Base-by-base conservation (phyloP, 2,113 vertebrate genomes). In the Chlamydotis undulata region DNA sequence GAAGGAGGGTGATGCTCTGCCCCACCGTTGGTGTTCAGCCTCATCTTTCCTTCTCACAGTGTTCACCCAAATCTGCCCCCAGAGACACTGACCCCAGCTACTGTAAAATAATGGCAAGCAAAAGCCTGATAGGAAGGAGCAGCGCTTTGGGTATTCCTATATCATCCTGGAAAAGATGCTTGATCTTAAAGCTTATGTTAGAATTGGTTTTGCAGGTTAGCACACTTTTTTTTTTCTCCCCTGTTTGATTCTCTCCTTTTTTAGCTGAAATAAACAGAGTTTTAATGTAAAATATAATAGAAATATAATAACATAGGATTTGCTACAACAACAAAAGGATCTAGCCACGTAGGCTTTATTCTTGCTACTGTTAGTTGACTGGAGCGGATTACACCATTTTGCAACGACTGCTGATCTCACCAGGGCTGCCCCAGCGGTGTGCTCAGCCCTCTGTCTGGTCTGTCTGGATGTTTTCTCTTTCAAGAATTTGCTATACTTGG, bases 401-500 rank as follows among this genome's bases (percentile, higher is more conserved):
- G 67, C 82, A 80, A 53, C 0, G 0, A 49, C 29, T 37, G 49
- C 57, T 69, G 78, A 47, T 80, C 81, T 69, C 67, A 50, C 10
- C n/a, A 59, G 63, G 22, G 50, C 43, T 52, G 84, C 45, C 84
- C 63, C 1, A 4, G 79, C 0, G 0, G 41, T 49, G 67, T 28
- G 70, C 81, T 85, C 10, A 5, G 28, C 15, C 31, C 45, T 53
- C 77, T 47, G 37, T 82, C 77, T 69, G 24, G 12, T 53, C 83
- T 81, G n/a, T 52, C 80, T 74, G 71, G n/a, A 83, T 60, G 75
- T 15, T 56, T 14, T 60, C 63, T 77, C 82, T 74, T 61, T 83
- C 67, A 86, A 60, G 37, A 90, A 60, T 77, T 67, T 77, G 13
- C 39, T 59, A 17, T 63, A 28, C 12, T 69, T 74, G 75, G 52